These are phyloP conservation scores for Eupithecia subumbrata DNA, from an alignment of 2,888 invertebrate species.

Conservation along the genomic window DNA sequence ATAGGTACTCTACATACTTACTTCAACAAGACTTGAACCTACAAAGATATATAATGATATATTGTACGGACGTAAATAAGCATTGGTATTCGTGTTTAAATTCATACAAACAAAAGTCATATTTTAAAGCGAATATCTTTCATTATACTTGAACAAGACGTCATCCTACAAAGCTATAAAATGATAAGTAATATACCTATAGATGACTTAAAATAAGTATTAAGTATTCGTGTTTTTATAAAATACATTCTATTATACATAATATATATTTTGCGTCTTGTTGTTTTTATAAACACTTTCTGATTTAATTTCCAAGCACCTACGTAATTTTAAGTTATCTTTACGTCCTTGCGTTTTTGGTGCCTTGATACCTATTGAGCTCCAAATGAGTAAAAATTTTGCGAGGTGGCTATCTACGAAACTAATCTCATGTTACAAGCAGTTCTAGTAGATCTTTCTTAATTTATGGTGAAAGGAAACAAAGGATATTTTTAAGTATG, in stretches of 20 bases:
- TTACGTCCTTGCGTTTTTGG: not conserved
- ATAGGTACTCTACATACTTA: not conserved
- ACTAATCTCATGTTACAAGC: not conserved
- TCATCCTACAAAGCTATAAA: too few relatives aligned
- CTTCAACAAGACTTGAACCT: not conserved
- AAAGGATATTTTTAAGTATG: not conserved
- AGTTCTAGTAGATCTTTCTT: not conserved
- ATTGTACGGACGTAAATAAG: too few relatives aligned
- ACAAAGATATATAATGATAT: too few relatives aligned
- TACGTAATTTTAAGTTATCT: not conserved
- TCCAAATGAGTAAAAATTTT: not conserved
- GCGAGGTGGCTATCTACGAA: not conserved
- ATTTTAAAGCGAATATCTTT: too few relatives aligned
- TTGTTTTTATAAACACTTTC: not conserved
- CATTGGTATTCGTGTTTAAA: too few relatives aligned
- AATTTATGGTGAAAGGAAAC: not conserved
- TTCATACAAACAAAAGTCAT: too few relatives aligned
- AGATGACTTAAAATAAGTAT: too few relatives aligned
- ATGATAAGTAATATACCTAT: too few relatives aligned
- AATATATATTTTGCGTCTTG: not conserved
- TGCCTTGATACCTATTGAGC: not conserved
- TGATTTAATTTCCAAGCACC: not conserved
- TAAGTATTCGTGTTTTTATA: too few relatives aligned
- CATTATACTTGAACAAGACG: too few relatives aligned
- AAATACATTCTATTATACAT: too few relatives aligned